phyloP scores from a whole-genome alignment of 1,140 invertebrate species.

The Drosophila fuyamai region DNA sequence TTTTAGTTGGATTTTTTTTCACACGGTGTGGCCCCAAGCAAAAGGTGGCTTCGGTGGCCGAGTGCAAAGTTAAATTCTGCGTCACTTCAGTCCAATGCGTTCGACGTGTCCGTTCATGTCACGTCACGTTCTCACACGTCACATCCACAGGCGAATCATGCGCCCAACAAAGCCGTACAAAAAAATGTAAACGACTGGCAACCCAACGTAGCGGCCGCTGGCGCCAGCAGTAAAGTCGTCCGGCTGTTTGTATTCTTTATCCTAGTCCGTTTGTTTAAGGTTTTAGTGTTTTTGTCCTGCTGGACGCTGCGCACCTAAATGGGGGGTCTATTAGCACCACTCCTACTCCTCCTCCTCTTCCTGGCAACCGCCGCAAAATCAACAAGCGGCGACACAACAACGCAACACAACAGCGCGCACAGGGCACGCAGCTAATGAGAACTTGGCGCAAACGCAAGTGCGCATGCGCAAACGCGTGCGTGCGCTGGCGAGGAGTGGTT shows the following conservation, averaged over 20 bases:
- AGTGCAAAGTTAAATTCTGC: slow-evolving; percentile 28
- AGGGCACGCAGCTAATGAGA: slow-evolving; percentile 27
- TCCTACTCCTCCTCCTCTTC: slow-evolving; percentile 9
- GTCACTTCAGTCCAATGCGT: slow-evolving; percentile 8
- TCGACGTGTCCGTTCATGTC: not conserved
- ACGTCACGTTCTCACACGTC: slow-evolving; percentile 3
- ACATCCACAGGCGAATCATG: slow-evolving; percentile 42
- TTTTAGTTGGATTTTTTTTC: slow-evolving; percentile 5
- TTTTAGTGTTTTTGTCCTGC: not conserved
- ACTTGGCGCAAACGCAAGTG: not conserved
- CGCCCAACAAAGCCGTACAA: slow-evolving; percentile 29
- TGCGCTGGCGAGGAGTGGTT: slow-evolving; percentile 8
- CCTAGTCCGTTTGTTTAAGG: not conserved
- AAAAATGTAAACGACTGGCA: slow-evolving; percentile 16
- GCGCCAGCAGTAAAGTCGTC: slow-evolving; percentile 15
- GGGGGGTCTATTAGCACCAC: not conserved
- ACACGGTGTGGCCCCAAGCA: slow-evolving; percentile 13
- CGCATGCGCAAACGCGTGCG: slow-evolving; percentile 5
- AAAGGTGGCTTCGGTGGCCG: not conserved
- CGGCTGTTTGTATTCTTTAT: not conserved
- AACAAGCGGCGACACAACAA: slow-evolving; percentile 31
- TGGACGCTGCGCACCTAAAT: slow-evolving; percentile 34
- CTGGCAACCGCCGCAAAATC: slow-evolving; percentile 31
- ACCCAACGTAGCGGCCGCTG: slow-evolving; percentile 13
- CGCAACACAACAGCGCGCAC: slow-evolving; percentile 36